phyloP scores from a whole-genome alignment of 2,797 vertebrate species.

The Alca torda region DNA sequence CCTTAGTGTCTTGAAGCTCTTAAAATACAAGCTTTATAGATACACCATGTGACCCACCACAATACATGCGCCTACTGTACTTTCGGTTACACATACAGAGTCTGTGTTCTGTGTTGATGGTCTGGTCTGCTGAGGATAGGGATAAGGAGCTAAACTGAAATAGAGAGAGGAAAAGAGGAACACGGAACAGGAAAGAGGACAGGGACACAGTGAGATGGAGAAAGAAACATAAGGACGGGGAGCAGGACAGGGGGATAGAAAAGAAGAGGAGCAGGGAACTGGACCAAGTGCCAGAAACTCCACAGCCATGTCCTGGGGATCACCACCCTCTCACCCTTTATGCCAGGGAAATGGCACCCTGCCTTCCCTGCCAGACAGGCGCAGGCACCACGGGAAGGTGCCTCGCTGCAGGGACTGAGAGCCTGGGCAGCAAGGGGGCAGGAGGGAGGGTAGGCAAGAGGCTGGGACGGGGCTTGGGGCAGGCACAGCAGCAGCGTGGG shows the following conservation, averaged over 20 bases:
- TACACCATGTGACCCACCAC: too few species aligned
- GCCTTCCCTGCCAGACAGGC: background rate
- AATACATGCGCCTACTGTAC: background rate
- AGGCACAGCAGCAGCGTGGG: background rate
- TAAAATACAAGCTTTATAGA: background rate
- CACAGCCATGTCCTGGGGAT: background rate
- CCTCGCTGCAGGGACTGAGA: background rate
- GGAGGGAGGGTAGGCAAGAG: background rate
- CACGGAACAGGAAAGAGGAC: background rate
- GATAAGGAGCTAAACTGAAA: background rate
- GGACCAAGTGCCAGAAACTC: background rate
- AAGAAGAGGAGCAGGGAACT: background rate
- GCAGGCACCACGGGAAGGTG: background rate
- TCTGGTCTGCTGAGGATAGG: background rate
- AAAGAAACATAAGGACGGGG: background rate
- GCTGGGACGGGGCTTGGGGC: background rate
- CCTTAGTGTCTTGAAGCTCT: background rate
- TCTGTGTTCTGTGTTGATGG: background rate
- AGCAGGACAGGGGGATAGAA: background rate
- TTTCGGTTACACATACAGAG: background rate
- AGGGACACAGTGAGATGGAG: background rate
- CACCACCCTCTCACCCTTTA: background rate
- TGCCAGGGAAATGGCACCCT: too few species aligned
- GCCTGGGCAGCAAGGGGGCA: background rate
- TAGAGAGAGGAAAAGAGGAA: background rate